Base-by-base conservation (phyloP, 2,888 invertebrate species). In the Linyphia triangularis region DNA sequence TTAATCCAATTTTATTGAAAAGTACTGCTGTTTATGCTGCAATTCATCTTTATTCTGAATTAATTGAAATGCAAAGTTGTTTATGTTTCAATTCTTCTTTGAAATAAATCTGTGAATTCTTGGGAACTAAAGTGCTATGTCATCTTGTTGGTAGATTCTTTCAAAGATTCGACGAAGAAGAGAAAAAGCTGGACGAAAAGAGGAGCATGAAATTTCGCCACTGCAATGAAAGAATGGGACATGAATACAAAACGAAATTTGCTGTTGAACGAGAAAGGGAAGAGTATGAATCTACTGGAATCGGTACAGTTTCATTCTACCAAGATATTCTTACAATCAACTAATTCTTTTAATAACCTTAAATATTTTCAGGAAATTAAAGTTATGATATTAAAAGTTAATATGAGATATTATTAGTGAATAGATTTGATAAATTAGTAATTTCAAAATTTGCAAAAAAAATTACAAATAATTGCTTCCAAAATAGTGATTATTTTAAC, bases 161-260 rank as follows among this genome's bases (percentile, higher is more conserved):
- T 1, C 33, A 69, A 37, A 63, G 86, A 22, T 88, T 88, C 59
- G 28, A 57, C 22, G 75, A 69, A n/a, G 69, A 67, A 16, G 75
- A 81, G 13, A 33, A 72, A 9, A 88, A 82, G 24, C 9, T 51
- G 4, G 65, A 86, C 3, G 81, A 67, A 75, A 16, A 22, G 0
- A 65, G 69, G 19, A 63, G 61, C 40, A 73, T 73, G 2, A 73
- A 81, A 69, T 57, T 37, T n/a, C 73, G 86, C 22, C 86, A 79
- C 16, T 43, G 22, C 13, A 51, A 81, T 40, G 65, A 73, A 24
- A 19, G 81, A 51, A 81, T 81, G 6, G 73, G 73, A 26, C 24
- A 43, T 16, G 81, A 88, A 28, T 88, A 81, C 33, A 88, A 88
- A 59, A 67, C 37, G 16, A 67, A 73, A 61, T 88, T 88, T 59